Conservation (phyloP, 2,797 vertebrate genomes). For the Euthynnus affinis region DNA sequence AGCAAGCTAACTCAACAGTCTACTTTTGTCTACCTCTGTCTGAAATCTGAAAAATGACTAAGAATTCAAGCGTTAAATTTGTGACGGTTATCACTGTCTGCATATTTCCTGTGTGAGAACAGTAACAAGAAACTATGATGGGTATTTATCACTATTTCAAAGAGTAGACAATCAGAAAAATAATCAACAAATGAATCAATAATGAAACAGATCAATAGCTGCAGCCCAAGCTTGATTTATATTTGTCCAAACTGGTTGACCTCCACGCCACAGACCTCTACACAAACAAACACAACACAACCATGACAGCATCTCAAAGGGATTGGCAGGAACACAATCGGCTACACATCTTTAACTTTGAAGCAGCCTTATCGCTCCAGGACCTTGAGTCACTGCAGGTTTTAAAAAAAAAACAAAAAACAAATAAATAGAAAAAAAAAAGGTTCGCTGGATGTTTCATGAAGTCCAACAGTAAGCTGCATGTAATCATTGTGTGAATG, state of each 20-base stretch:
- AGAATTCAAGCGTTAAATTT: too few relatives aligned
- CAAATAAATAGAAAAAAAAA: slow-evolving; percentile 4
- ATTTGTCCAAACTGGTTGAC: slow-evolving; percentile 8
- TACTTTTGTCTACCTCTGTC: too few relatives aligned
- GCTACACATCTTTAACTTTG: slow-evolving; percentile 46
- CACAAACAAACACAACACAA: slow-evolving; percentile 28
- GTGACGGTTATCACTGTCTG: too few relatives aligned
- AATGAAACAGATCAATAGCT: not conserved
- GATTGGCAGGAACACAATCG: slow-evolving; percentile 61
- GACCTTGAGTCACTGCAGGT: slow-evolving; percentile 57
- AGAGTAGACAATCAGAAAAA: not conserved
- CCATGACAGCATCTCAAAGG: slow-evolving; percentile 53
- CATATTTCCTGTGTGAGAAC: too few relatives aligned
- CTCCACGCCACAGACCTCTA: not conserved
- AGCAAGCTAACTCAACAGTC: too few relatives aligned
- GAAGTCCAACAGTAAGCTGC: slow-evolving; percentile 68
- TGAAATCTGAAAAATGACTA: too few relatives aligned
- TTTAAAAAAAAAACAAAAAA: slow-evolving; percentile 26
- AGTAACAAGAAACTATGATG: too few relatives aligned
- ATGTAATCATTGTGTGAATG: slow-evolving; percentile 75
- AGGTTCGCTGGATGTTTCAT: slow-evolving; percentile 44
- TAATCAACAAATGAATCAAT: not conserved
- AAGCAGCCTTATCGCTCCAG: slow-evolving; percentile 64
- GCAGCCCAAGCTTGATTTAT: not conserved
- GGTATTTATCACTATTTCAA: not conserved